Conservation (phyloP, 2,888 invertebrate genomes). For the Tromatobia lineatoria region DNA sequence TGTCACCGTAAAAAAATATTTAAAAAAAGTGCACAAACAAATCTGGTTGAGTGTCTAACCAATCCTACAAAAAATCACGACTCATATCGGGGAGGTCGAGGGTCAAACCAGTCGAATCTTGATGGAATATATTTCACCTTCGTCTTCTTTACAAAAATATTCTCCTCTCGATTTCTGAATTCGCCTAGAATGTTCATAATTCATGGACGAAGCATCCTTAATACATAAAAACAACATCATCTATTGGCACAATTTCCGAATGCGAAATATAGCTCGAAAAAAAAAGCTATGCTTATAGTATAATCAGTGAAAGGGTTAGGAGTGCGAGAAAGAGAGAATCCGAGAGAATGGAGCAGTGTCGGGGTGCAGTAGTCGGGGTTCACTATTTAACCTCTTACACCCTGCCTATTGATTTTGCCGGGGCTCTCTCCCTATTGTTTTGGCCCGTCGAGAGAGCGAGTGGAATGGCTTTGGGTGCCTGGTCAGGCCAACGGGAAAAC, state of each 20-base stretch:
- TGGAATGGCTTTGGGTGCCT: conserved; percentile 50
- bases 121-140: too few relatives aligned
- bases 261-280: background rate
- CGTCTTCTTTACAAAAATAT: too few relatives aligned
- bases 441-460: conserved; percentile 73
- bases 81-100: too few relatives aligned
- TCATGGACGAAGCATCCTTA: too few relatives aligned
- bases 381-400: conserved; percentile 79
- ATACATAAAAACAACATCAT: background rate
- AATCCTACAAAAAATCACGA: too few relatives aligned
- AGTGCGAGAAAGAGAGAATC: background rate
- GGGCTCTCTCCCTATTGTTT: conserved; percentile 78
- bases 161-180: too few relatives aligned
- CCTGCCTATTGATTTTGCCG: conserved; percentile 81
- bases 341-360: conserved; percentile 1
- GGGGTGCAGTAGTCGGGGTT: conserved; percentile 63
- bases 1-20: too few relatives aligned
- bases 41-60: too few relatives aligned
- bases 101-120: too few relatives aligned
- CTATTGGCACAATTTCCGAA: background rate
- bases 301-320: conserved; percentile 15
- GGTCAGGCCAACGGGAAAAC: conserved; percentile 65
- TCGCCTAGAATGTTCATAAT: too few relatives aligned
- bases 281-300: background rate
- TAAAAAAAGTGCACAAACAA: too few relatives aligned